Evolutionary conservation across 2,888 invertebrate species (phyloP), one percentile per base, ranked within the genome.

Genomic region (Lycaena phlaeas): DNA sequence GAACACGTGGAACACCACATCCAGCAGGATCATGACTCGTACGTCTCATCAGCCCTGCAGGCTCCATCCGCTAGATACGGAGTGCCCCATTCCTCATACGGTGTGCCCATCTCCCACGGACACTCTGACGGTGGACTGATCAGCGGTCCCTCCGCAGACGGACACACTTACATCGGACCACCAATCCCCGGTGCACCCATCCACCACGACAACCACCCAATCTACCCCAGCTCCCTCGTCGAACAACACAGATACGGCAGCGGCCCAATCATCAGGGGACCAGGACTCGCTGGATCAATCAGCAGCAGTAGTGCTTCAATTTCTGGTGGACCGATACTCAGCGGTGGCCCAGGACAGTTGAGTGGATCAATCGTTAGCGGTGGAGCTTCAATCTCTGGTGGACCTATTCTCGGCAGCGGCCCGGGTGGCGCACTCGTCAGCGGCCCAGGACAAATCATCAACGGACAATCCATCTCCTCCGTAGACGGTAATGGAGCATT

Each of bases 41-140:
- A 73, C 49, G 48, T 65, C 41, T 56, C 68, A 38, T 73, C 82
- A 46, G 77, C 77, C 5, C 44, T 64, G 29, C 53, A 54, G 38
- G 66, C 81, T 2, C 77, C 81, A 2, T 79, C 82, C 15, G 78
- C 77, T 4, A 64, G 67, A 2, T 82, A 71, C 27, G 79, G 81
- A 7, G 43, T 68, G 4, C 79, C 82, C 1, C 72, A 79, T 3
- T 49, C 50, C 2, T 59, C 69, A 0, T 82, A 82, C 44, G 81
- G 68, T 3, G 52, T 29, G 5, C 28, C 28, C 2, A 29, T 29
- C 7, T 14, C 12, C 12, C 11, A 28, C 14, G 28, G 28, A 14
- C 14, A 22, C 12, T 17, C 22, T 22, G 6, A 6, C 2, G 22
- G 22, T 9, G 2, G 2, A 5, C 2, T 22, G 2, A 22, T 22